A percentile compares a stretch with the other conserved stretches of the same genome.
Conservation (phyloP, 92 coral and sea anemone genomes). For the Epizoanthus rinbou region DNA sequence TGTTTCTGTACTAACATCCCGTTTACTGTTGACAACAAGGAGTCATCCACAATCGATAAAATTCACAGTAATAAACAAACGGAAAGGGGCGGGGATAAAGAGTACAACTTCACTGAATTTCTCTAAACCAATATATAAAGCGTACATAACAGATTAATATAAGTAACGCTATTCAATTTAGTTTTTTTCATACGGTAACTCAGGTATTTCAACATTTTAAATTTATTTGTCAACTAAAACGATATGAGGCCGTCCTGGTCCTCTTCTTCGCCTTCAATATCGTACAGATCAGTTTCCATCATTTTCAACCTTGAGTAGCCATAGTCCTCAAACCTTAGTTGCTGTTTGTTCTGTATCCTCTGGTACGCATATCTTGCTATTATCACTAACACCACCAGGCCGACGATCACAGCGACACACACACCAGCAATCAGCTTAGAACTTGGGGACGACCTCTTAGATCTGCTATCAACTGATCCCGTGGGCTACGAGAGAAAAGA, state of each 20-base stretch:
- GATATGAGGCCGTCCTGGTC: conserved; percentile 34
- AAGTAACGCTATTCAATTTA: too few species aligned
- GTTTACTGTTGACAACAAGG: too few species aligned
- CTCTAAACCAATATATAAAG: too few species aligned
- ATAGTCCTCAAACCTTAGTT: conserved; percentile 68
- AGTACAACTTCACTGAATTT: too few species aligned
- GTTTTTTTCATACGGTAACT: too few species aligned
- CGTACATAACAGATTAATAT: too few species aligned
- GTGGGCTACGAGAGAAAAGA: neutral
- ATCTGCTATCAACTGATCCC: neutral
- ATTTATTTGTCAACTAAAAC: neutral
- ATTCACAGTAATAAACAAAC: too few species aligned
- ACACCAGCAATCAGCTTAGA: conserved; percentile 58
- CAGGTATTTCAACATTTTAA: too few species aligned
- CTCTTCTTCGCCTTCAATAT: conserved; percentile 50
- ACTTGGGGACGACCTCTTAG: neutral
- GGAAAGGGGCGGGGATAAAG: too few species aligned
- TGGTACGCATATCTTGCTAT: conserved; percentile 57
- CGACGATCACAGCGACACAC: conserved; percentile 53
- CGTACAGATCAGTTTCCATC: conserved; percentile 63
- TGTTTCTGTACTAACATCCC: too few species aligned
- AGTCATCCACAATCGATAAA: too few species aligned
- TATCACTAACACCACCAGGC: conserved; percentile 35
- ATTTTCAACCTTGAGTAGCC: conserved; percentile 76
- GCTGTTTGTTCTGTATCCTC: conserved; percentile 44